Percentiles rank a stretch among this genome's conserved stretches.
phyloP scores from a whole-genome alignment of 1,140 invertebrate species.

The Drosophila pandora region DNA sequence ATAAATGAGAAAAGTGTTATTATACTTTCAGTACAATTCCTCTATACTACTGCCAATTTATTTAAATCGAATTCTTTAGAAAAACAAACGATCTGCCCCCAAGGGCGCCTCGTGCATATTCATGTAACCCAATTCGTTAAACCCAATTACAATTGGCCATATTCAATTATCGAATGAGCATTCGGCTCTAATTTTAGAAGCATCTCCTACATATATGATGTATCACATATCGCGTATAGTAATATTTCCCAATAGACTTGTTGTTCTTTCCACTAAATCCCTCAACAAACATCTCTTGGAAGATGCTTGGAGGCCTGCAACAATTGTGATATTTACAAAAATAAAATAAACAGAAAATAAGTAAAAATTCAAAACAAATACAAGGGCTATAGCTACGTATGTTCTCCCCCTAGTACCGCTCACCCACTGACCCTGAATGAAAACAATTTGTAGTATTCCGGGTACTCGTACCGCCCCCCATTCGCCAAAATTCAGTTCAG shows the following conservation, averaged over 20 bases:
- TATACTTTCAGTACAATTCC: no score
- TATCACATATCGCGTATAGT: constrained; percentile 33
- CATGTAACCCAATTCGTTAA: constrained; percentile 36
- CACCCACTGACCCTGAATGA: constrained; percentile 48
- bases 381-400: constrained; percentile 24
- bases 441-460: constrained; percentile 29
- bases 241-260: constrained; percentile 24
- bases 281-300: constrained; percentile 19
- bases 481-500: constrained; percentile 17
- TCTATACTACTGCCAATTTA: neutral
- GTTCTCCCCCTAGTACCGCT: constrained; percentile 2
- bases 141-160: constrained; percentile 34
- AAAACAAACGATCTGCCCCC: constrained; percentile 10
- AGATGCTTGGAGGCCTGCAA: constrained; percentile 19
- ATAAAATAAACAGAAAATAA: constrained; percentile 29
- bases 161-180: constrained; percentile 19
- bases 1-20: neutral
- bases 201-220: constrained; percentile 20
- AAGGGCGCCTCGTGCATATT: constrained; percentile 7
- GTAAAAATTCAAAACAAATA: constrained; percentile 28
- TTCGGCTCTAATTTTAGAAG: constrained; percentile 38
- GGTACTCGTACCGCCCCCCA: neutral
- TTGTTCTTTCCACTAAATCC: constrained; percentile 27
- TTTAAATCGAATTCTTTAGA: neutral
- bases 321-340: constrained; percentile 44